Base-by-base conservation (phyloP, 2,888 invertebrate species). In the Orchesellides sinensis region DNA sequence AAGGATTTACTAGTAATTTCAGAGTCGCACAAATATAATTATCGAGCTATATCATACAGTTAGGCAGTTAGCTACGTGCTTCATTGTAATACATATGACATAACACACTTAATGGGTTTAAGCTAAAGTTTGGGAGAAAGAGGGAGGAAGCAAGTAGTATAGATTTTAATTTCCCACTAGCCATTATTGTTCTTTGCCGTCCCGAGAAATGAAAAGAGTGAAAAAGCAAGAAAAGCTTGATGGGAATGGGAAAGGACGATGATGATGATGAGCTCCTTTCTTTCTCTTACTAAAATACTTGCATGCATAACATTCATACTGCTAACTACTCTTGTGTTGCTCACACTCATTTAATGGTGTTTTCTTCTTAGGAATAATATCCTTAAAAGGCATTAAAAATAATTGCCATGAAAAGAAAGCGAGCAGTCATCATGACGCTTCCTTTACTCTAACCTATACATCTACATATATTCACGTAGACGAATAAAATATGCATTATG, bases 81-180 rank as follows among this genome's bases (percentile, higher is more conserved):
- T 32, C 49, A 47, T 69, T n/a, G 35, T 27, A 35, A 21, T 54
- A 69, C 74, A 65, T 40, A 40, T 74, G 63, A 74, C 74, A 59
- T 73, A 65, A 61, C 23, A 65, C 32, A 65, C 52, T 74, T 74
- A 74, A 74, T 63, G 73, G 17, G 73, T 25, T 27, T 61, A 73
- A 73, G 52, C 63, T 65, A 49, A 74, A 47, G 32, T 40, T 56
- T 12, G 54, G 21, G 40, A 29, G 47, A 19, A 14, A 5, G 52
- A 29, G 59, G 32, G 63, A 49, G 63, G 73, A 73, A 73, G 27
- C 45, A 45, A 21, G 19, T 21, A 19, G 68, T 79, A 63, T 70
- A 79, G 70, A 79, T 79, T 79, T 79, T 79, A 79, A 79, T 79
- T 79, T 79, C 70, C 77, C 69, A 68, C 68, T 40, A 69, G 21